Evolutionary conservation across 2,888 invertebrate species (phyloP).

Genomic region (Cacoxenus indagator): DNA sequence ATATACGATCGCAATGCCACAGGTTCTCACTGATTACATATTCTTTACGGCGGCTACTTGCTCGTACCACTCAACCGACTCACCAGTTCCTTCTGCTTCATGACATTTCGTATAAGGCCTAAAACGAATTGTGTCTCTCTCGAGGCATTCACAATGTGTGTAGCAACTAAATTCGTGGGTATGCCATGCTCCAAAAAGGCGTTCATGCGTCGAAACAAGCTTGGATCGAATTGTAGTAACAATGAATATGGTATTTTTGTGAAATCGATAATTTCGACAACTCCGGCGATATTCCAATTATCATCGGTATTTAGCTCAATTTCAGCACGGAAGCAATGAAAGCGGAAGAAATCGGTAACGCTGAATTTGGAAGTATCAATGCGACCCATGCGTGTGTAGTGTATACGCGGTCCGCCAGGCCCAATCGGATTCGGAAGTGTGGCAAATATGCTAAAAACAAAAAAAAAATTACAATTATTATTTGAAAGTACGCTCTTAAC

Average conservation of each 20-base stretch:
- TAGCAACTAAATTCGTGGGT: slow-evolving; percentile 59
- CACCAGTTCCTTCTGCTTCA: slow-evolving; percentile 65
- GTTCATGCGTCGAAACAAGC: slow-evolving; percentile 60
- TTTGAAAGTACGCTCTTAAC: neutral
- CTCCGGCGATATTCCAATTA: slow-evolving; percentile 73
- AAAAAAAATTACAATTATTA: neutral
- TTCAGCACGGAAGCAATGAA: slow-evolving; percentile 60
- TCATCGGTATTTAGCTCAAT: slow-evolving; percentile 72
- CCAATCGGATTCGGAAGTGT: slow-evolving; percentile 65
- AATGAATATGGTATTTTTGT: slow-evolving; percentile 63
- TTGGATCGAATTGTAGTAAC: slow-evolving; percentile 58
- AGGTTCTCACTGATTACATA: no score
- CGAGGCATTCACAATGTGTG: slow-evolving; percentile 63
- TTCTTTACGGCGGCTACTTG: no score
- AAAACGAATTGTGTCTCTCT: slow-evolving; percentile 61
- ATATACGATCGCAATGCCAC: no score
- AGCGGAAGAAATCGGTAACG: slow-evolving; percentile 61
- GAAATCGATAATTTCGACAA: slow-evolving; percentile 74
- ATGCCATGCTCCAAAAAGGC: slow-evolving; percentile 60
- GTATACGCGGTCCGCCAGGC: slow-evolving; percentile 72
- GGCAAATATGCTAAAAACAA: slow-evolving; percentile 52
- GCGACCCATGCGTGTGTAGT: slow-evolving; percentile 72
- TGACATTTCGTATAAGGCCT: slow-evolving; percentile 57
- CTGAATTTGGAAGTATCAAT: slow-evolving; percentile 59
- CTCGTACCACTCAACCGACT: slow-evolving; percentile 20